Evolutionary conservation across 2,113 vertebrate species (phyloP).

Genomic region (Calypte anna): DNA sequence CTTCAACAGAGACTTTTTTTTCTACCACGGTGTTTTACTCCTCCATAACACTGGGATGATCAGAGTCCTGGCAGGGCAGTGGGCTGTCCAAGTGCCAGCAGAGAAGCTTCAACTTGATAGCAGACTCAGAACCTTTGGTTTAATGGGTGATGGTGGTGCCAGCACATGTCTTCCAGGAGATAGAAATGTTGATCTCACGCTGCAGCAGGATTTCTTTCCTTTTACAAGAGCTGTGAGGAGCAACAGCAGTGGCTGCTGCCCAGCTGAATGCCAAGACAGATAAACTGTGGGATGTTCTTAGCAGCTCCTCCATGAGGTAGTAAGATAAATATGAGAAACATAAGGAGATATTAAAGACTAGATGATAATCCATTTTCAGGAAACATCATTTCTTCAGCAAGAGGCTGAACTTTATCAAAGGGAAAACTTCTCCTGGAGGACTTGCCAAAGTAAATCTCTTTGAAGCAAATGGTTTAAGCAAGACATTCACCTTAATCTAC

Average conservation of each 20-base stretch:
- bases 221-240: not conserved
- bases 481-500: slow-evolving; percentile 63
- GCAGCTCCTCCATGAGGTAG: slow-evolving; percentile 27
- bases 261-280: slow-evolving; percentile 42
- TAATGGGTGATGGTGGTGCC: slow-evolving; percentile 48
- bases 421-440: slow-evolving; percentile 43
- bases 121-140: not conserved
- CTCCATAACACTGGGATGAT: not conserved
- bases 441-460: slow-evolving; percentile 72
- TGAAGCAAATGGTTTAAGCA: slow-evolving; percentile 56
- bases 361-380: slow-evolving; percentile 70
- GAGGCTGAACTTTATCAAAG: slow-evolving; percentile 60
- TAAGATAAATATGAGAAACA: slow-evolving; percentile 57
- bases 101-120: slow-evolving; percentile 28
- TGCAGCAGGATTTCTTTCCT: not conserved
- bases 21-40: slow-evolving; percentile 12
- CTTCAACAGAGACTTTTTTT: slow-evolving; percentile 38
- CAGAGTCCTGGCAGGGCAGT: slow-evolving; percentile 24
- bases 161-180: slow-evolving; percentile 20
- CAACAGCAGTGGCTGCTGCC: slow-evolving; percentile 16
- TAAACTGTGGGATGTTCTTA: slow-evolving; percentile 49
- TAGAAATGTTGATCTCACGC: not conserved
- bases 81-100: not conserved
- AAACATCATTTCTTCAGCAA: slow-evolving; percentile 48
- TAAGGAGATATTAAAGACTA: slow-evolving; percentile 54